These are phyloP conservation scores for Lycorma delicatula DNA, from an alignment of 1,140 invertebrate species.

Conservation along the genomic window DNA sequence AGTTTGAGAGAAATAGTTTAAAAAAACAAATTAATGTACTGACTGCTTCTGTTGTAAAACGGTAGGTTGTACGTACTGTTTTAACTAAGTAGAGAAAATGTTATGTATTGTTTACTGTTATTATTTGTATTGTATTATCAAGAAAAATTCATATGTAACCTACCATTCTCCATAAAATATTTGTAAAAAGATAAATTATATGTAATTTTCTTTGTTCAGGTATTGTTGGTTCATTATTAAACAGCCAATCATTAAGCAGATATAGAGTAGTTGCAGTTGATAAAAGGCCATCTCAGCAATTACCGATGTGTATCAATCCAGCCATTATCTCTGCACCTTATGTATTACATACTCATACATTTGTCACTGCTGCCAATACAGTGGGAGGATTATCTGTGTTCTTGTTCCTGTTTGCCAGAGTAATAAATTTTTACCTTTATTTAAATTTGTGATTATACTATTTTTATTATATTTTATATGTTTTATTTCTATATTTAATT, in stretches of 20 bases:
- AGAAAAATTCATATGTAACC: background rate
- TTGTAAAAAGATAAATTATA: background rate
- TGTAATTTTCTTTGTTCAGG: conserved; percentile 22
- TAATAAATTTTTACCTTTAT: conserved; percentile 31
- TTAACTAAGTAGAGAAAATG: no score
- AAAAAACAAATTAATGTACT: no score
- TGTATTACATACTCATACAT: conserved; percentile 42
- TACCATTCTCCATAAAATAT: background rate
- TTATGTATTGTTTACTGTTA: no score
- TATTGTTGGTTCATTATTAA: conserved; percentile 37
- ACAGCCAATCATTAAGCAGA: conserved; percentile 40
- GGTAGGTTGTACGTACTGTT: no score
- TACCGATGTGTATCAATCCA: conserved; percentile 38
- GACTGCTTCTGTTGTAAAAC: no score
- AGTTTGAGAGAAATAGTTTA: no score
- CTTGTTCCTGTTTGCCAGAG: conserved; percentile 51
- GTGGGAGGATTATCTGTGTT: conserved; percentile 51
- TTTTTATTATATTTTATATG: no score
- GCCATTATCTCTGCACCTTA: conserved; percentile 35
- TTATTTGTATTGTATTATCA: conserved; percentile 13
- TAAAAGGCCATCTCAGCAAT: conserved; percentile 41
- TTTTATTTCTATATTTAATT: no score
- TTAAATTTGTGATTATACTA: no score
- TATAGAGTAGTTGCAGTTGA: conserved; percentile 41
- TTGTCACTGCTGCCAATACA: conserved; percentile 44